Percentiles rank a stretch among this genome's conserved stretches.
These are phyloP conservation scores for Mixornis gularis DNA, from an alignment of 2,113 vertebrate genomes.

Conservation along the genomic window DNA sequence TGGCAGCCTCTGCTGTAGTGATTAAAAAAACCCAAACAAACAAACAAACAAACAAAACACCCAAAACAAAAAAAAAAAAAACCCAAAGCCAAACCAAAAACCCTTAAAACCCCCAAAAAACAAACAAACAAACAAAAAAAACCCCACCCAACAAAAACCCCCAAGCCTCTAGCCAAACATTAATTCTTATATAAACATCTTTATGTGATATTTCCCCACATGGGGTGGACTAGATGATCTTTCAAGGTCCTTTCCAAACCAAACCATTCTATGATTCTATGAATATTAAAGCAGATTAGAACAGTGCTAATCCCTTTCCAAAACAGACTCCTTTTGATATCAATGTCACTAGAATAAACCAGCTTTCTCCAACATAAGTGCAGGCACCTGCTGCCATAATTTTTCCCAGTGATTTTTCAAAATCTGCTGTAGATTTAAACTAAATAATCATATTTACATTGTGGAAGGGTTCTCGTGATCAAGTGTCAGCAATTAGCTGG, in stretches of 20 bases:
- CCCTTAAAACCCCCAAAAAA: no score
- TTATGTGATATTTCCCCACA: not conserved
- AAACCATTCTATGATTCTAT: not conserved
- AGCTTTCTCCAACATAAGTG: not conserved
- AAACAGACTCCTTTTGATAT: not conserved
- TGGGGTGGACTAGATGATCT: not conserved
- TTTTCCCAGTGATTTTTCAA: not conserved
- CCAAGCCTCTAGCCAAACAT: not conserved
- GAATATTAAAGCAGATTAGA: not conserved
- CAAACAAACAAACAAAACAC: no score
- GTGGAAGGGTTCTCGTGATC: not conserved
- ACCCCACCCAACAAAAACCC: no score
- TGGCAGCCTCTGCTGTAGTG: rapidly evolving
- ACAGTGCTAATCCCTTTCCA: not conserved
- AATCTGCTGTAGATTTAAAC: not conserved
- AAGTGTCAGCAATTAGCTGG: not conserved
- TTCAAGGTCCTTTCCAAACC: not conserved
- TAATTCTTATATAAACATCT: not conserved
- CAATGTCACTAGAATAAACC: not conserved
- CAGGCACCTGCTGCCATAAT: not conserved
- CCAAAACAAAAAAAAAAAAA: no score
- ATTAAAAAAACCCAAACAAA: not conserved
- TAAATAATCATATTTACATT: not conserved
- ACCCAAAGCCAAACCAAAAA: no score
- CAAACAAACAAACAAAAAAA: no score